A percentile compares a stretch with the other conserved stretches of the same genome.
phyloP scores from a whole-genome alignment of 1,140 invertebrate genomes.

The Habropoda laboriosa region DNA sequence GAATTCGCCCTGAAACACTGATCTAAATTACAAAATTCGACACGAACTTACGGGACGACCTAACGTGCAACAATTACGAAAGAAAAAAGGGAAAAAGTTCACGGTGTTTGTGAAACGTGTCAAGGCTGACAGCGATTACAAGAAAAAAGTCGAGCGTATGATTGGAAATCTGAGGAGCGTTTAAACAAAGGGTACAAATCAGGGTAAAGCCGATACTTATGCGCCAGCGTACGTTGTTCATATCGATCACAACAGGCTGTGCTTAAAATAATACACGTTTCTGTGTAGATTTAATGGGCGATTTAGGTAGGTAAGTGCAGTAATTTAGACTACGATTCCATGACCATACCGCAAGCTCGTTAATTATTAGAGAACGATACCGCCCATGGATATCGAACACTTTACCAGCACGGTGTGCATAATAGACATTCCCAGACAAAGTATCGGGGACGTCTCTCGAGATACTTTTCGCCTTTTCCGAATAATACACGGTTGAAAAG shows the following conservation, averaged over 20 bases:
- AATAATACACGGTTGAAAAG: neutral
- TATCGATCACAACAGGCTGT: conserved; percentile 38
- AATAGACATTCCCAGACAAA: neutral
- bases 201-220: conserved; percentile 36
- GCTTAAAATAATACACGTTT: conserved; percentile 54
- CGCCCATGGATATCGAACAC: conserved; percentile 23
- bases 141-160: neutral
- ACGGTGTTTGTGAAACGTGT: neutral
- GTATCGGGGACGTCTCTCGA: conserved; percentile 7
- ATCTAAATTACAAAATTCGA: too few species aligned
- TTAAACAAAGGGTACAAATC: conserved; percentile 44
- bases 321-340: conserved; percentile 48
- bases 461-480: conserved; percentile 12
- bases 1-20: too few species aligned
- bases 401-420: conserved; percentile 20
- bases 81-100: neutral
- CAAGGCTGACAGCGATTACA: neutral
- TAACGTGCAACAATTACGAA: too few species aligned
- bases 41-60: too few species aligned
- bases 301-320: conserved; percentile 58
- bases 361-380: conserved; percentile 59
- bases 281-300: conserved; percentile 56
- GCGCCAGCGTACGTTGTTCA: conserved; percentile 16
- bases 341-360: conserved; percentile 48
- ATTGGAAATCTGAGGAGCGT: neutral